These are phyloP conservation scores for Bacillus rossius DNA, from an alignment of 1,140 invertebrate species.

Conservation along the genomic window DNA sequence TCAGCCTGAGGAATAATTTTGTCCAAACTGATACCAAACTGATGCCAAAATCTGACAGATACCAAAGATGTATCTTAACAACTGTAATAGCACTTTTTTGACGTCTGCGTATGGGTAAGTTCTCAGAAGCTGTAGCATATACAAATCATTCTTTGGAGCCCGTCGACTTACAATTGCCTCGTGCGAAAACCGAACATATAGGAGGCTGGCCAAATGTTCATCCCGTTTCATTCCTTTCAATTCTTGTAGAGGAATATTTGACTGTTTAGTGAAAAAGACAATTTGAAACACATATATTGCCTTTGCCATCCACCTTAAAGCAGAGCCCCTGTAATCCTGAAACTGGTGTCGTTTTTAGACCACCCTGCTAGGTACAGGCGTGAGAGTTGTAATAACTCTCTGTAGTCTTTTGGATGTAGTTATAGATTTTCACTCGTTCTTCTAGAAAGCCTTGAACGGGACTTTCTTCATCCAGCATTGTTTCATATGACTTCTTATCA, in stretches of 20 bases:
- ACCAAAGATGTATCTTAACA: slow-evolving; percentile 10
- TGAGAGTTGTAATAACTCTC: slow-evolving; percentile 1
- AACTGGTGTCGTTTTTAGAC: slow-evolving; percentile 3
- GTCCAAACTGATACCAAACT: background rate
- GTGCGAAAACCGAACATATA: slow-evolving; percentile 15
- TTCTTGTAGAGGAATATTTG: background rate
- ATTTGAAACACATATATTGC: slow-evolving; percentile 26
- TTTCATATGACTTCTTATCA: too few relatives aligned
- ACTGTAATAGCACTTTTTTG: background rate
- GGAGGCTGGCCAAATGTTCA: background rate
- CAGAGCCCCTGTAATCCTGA: slow-evolving; percentile 16
- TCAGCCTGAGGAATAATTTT: background rate
- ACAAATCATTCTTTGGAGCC: slow-evolving; percentile 16
- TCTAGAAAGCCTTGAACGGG: too few relatives aligned
- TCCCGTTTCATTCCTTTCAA: slow-evolving; percentile 8
- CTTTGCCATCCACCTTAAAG: slow-evolving; percentile 26
- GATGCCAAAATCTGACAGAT: slow-evolving; percentile 11
- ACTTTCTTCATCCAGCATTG: too few relatives aligned
- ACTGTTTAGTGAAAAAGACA: slow-evolving; percentile 11
- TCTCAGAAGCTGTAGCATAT: slow-evolving; percentile 16
- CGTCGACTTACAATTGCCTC: slow-evolving; percentile 17
- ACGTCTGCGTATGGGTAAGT: slow-evolving; percentile 13
- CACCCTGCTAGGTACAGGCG: slow-evolving; percentile 3
- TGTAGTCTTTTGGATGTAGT: slow-evolving; percentile 2
- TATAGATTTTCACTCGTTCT: too few relatives aligned